Evolutionary conservation across 2,888 invertebrate genomes (phyloP), one percentile per base, ranked within the genome.

Genomic region (Pachydiplax longipennis): DNA sequence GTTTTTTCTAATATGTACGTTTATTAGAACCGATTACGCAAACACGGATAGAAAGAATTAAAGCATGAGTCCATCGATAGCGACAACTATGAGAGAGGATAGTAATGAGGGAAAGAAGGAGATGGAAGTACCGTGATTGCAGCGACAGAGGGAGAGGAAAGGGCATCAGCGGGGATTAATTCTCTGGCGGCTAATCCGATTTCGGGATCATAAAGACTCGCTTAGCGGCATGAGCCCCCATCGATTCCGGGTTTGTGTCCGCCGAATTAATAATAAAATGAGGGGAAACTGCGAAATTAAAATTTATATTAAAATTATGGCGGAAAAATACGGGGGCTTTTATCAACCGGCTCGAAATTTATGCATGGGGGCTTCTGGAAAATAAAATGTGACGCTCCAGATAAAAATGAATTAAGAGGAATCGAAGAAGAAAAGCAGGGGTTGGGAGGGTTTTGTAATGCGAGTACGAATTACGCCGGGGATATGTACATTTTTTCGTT

Each of bases 191-290:
- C 87, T 87, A 87, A 87, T 87, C 87, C 87, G 87, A 87, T 87
- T 87, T 87, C 87, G 61, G 87, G 87, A 87, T 87, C 87, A 87
- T 87, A 87, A 87, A 87, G 87, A 87, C 87, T 87, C 87, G 87
- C 87, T 87, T 87, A 87, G 87, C 87, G 87, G 87, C 37, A 61
- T 53, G 58, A 53, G 53, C 82, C 48, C 83, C 83, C 53, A 53
- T 87, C 87, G 61, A 87, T 87, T 87, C 87, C 87, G 40, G 65
- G 58, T 65, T 31, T 83, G 83, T 83, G 83, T 58, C 31, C 58
- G 87, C n/a, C 61, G 87, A 87, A 61, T 87, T 87, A 37, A 61
- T 37, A 61, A 87, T 61, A 87, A 87, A 35, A 37, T 15, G 31
- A 83, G 25, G 10, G 8, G 25, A 48, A 83, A 44, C 65, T 10